Base-by-base conservation (phyloP, 2,888 invertebrate species). In the Thymelicus sylvestris region DNA sequence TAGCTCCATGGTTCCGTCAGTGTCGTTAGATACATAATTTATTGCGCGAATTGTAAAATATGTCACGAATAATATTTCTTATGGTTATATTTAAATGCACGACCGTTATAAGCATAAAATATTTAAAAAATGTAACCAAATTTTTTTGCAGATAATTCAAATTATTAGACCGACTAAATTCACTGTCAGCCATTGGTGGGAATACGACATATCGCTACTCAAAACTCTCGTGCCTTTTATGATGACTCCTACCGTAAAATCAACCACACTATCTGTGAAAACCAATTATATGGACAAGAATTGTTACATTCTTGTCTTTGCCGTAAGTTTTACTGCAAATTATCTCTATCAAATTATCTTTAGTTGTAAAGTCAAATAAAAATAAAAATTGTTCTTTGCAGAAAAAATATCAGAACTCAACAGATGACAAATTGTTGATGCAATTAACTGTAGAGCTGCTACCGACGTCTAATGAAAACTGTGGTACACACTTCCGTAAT, bases 191-290 rank as follows among this genome's bases (percentile, higher is more conserved):
- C 81, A 84, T 63, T 90, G 89, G 89, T 92, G 91, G 91, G 80
- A 79, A 39, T 87, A 84, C 2, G 92, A 92, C 72, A 86, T 93
- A 62, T 85, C 86, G 0, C 74, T 93, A n/a, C 79, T 92, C 80
- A 89, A 87, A 74, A 88, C 90, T 0, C 74, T 93, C 24, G 47
- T 86, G 12, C 88, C 91, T 0, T 92, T 93, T 79, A 87, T 86
- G 64, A 72, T 82, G 15, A 85, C 88, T 0, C 55, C 81, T 8
- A 78, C 81, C 0, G 91, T 93, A 1, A 75, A 75, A 8, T 62
- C 79, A 10, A 79, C 84, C 6, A 48, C 75, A 0, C 73, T 88
- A 13, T 78, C 77, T 67, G 71, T 74, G 2, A 81, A 81, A 67
- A 73, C 19, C 6, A 76, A 80, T 6, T 73, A 74, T 52, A 44